Evolutionary conservation across 2,797 vertebrate genomes (phyloP).

Genomic region (Synaphobranchus kaupii): DNA sequence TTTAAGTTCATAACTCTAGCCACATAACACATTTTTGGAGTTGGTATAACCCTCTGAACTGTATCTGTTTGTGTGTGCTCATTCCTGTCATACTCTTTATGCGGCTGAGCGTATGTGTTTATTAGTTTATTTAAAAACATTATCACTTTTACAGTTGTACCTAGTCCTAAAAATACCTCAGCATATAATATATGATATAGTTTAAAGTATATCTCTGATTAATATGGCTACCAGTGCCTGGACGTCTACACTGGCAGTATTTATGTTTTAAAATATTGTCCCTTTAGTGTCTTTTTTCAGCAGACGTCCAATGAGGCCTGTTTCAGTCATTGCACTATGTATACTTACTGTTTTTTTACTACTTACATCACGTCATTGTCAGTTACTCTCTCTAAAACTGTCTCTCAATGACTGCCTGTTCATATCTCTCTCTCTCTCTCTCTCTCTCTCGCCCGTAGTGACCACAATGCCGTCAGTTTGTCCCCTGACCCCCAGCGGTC

Average conservation of each 20-base stretch:
- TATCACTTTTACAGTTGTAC: neutral
- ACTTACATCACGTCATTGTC: neutral
- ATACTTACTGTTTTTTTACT: neutral
- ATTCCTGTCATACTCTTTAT: neutral
- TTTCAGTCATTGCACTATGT: neutral
- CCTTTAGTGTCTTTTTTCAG: neutral
- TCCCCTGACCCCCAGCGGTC: conserved; percentile 78
- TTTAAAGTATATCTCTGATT: too few relatives aligned
- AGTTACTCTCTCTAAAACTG: too few relatives aligned
- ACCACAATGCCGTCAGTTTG: conserved; percentile 87
- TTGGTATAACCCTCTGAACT: neutral
- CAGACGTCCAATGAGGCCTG: too few relatives aligned
- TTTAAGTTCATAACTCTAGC: neutral
- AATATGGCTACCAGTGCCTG: neutral
- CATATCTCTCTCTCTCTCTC: neutral
- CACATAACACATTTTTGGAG: neutral
- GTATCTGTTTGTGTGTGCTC: neutral
- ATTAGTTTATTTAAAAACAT: neutral
- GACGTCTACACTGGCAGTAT: too few relatives aligned
- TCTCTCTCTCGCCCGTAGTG: conserved; percentile 60
- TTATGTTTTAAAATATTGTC: neutral
- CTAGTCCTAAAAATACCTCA: neutral
- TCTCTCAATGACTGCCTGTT: neutral
- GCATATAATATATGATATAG: too few relatives aligned
- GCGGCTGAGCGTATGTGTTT: neutral